phyloP scores from a whole-genome alignment of 2,888 invertebrate genomes.

The Synanthedon andrenaeformis region DNA sequence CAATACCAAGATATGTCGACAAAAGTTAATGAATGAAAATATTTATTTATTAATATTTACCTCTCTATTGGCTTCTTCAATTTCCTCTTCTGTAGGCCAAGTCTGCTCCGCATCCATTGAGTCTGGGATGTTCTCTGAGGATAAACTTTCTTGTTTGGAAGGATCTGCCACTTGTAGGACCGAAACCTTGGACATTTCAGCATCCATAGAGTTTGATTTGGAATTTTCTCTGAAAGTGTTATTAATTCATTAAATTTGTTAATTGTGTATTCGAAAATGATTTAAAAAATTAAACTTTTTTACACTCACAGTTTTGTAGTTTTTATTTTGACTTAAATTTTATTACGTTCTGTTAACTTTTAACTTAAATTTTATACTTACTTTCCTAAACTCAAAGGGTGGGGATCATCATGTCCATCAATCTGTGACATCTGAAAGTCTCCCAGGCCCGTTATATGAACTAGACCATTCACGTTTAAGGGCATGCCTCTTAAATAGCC shows the following conservation, averaged over 20 bases:
- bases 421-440: slow-evolving; percentile 93
- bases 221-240: slow-evolving; percentile 30
- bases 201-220: slow-evolving; percentile 50
- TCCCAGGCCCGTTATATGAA: slow-evolving; percentile 93
- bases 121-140: slow-evolving; percentile 85
- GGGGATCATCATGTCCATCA: slow-evolving; percentile 77
- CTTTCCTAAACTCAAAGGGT: slow-evolving; percentile 69
- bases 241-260: neutral
- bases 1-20: too few species aligned
- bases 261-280: too few species aligned
- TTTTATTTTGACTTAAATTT: too few species aligned
- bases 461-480: slow-evolving; percentile 86
- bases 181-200: slow-evolving; percentile 41
- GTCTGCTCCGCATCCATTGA: slow-evolving; percentile 97
- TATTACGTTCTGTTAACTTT: too few species aligned
- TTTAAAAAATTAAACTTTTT: neutral
- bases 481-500: slow-evolving; percentile 89
- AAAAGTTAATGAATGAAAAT: too few species aligned
- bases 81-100: slow-evolving; percentile 95
- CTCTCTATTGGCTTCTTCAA: slow-evolving; percentile 77
- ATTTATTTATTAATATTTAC: slow-evolving; percentile 14
- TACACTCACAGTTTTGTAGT: neutral
- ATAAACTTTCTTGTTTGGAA: slow-evolving; percentile 78
- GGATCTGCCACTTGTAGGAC: slow-evolving; percentile 74
- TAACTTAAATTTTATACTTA: slow-evolving; percentile 12